A percentile compares a stretch with the other conserved stretches of the same genome.
Evolutionary conservation across 2,113 vertebrate species (phyloP).

Genomic region (Catagonus wagneri): DNA sequence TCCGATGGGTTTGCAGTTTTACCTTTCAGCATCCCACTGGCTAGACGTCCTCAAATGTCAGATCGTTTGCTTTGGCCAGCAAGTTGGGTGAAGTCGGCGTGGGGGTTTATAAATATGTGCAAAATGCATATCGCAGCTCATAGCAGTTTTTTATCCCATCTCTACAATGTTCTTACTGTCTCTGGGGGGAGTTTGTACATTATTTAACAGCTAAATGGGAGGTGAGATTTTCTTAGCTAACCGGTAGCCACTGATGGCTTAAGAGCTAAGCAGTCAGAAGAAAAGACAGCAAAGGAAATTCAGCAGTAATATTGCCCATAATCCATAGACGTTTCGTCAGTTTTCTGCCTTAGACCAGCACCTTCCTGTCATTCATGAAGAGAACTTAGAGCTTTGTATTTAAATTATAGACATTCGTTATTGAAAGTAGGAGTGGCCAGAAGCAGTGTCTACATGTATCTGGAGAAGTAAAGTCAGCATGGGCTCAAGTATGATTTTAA

Average conservation of each 20-base stretch:
- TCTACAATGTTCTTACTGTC: not conserved
- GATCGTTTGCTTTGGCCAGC: not conserved
- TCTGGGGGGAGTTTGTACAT: not conserved
- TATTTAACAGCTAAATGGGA: not conserved
- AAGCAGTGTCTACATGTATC: not conserved
- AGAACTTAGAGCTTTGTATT: not conserved
- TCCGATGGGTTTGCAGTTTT: not conserved
- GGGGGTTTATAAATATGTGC: not conserved
- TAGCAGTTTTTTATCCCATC: not conserved
- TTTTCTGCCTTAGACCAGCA: not conserved
- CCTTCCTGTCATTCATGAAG: not conserved
- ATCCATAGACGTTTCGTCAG: not conserved
- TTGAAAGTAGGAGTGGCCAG: not conserved
- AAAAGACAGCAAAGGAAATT: not conserved
- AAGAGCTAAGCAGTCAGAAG: not conserved
- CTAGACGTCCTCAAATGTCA: not conserved
- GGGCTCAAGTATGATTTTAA: slow-evolving; percentile 3
- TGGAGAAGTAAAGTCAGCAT: not conserved
- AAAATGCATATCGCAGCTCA: not conserved
- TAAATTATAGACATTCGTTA: not conserved
- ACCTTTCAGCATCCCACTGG: not conserved
- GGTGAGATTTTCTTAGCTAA: not conserved
- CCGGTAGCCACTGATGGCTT: not conserved
- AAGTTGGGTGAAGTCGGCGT: not conserved
- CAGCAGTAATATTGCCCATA: not conserved